Percentiles rank a stretch among this genome's conserved stretches.
These are phyloP conservation scores for Phasia obesa DNA, from an alignment of 2,888 invertebrate genomes.

Conservation along the genomic window DNA sequence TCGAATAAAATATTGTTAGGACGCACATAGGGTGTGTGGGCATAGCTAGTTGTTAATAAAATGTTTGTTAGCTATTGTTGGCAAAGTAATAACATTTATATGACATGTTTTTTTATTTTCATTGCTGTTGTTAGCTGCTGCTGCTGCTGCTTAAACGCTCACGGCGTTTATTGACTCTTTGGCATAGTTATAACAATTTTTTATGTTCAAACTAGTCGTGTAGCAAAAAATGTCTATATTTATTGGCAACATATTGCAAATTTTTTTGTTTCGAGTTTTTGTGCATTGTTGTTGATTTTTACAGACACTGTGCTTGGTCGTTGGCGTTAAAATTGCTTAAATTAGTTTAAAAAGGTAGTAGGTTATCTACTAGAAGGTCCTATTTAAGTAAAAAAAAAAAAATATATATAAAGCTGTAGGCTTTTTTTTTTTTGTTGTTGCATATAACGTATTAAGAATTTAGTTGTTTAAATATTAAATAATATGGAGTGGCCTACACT, in stretches of 20 bases:
- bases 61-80: constrained; percentile 36
- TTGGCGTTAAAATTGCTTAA: constrained; percentile 66
- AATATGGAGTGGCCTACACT: constrained; percentile 42
- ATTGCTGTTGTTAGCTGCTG: constrained; percentile 53
- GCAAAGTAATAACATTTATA: constrained; percentile 13
- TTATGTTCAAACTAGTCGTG: constrained; percentile 27
- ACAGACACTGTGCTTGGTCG: constrained; percentile 49
- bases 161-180: constrained; percentile 75
- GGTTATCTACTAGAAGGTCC: constrained; percentile 53
- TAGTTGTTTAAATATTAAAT: constrained; percentile 37
- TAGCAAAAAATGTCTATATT: constrained; percentile 46
- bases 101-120: constrained; percentile 28
- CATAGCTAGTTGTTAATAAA: constrained; percentile 20
- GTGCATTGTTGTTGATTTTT: constrained; percentile 43
- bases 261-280: constrained; percentile 35
- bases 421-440: constrained; percentile 19
- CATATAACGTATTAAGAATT: constrained; percentile 30
- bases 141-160: constrained; percentile 58
- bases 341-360: constrained; percentile 48
- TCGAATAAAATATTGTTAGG: no score
- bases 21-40: no score
- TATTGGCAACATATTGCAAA: constrained; percentile 61
- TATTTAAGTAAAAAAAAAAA: constrained; percentile 7
- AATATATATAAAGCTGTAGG: constrained; percentile 33
- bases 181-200: constrained; percentile 71